These are phyloP conservation scores for Neodiprion pinetum DNA, from an alignment of 1,140 invertebrate species.

Conservation along the genomic window DNA sequence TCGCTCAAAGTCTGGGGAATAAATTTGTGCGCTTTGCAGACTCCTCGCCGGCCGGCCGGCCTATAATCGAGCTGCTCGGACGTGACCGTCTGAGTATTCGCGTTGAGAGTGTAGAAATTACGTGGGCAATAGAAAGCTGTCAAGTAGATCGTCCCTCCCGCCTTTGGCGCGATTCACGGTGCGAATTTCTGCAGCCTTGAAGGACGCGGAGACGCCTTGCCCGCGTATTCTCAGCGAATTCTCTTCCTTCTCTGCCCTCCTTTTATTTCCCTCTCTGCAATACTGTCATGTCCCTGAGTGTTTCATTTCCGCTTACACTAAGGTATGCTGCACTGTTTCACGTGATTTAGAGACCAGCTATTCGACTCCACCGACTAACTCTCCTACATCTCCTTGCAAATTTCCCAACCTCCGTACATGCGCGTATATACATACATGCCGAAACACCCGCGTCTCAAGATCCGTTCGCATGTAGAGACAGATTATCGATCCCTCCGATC, in stretches of 20 bases:
- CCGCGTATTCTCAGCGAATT: neutral
- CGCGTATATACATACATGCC: too few species aligned
- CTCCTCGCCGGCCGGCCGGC: too few species aligned
- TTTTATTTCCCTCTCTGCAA: neutral
- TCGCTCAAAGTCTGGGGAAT: too few species aligned
- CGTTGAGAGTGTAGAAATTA: neutral
- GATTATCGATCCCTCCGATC: neutral
- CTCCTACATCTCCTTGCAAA: too few species aligned
- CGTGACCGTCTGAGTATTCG: constrained; percentile 3
- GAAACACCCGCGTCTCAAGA: too few species aligned
- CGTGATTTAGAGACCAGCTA: neutral
- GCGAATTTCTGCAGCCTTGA: neutral
- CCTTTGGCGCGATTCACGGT: neutral
- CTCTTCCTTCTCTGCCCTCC: neutral
- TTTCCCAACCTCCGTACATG: too few species aligned
- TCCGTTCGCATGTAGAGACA: too few species aligned
- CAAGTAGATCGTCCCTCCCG: neutral
- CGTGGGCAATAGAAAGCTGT: neutral
- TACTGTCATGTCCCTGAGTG: neutral
- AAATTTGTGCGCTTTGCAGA: too few species aligned
- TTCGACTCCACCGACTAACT: too few species aligned
- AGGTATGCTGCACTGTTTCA: neutral
- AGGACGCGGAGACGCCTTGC: neutral
- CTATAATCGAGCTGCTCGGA: neutral
- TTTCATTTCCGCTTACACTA: constrained; percentile 2